phyloP scores from a whole-genome alignment of 2,113 vertebrate species.

The Rhadina sibilatrix region DNA sequence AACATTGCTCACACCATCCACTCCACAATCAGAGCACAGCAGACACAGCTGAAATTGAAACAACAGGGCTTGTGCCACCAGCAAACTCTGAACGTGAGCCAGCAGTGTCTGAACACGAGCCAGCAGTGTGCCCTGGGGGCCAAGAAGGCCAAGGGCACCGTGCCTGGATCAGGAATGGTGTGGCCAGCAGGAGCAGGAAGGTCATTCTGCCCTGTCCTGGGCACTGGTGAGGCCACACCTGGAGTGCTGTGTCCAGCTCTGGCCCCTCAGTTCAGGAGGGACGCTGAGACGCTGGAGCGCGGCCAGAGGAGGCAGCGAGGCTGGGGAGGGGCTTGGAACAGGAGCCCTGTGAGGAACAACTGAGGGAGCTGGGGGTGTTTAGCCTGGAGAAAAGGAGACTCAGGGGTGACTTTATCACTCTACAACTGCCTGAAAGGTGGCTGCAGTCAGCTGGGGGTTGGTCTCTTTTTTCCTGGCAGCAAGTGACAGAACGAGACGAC shows the following conservation, averaged over 20 bases:
- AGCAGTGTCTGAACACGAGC: not conserved
- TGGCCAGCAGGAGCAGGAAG: not conserved
- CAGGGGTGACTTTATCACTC: no score
- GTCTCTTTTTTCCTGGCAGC: not conserved
- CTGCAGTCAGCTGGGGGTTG: not conserved
- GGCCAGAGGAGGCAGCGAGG: no score
- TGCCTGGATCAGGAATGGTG: not conserved
- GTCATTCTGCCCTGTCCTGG: not conserved
- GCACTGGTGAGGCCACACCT: not conserved
- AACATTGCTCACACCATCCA: not conserved
- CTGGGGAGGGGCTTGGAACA: no score
- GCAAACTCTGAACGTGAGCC: not conserved
- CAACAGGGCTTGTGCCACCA: not conserved
- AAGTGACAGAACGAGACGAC: not conserved
- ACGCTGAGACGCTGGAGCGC: not conserved
- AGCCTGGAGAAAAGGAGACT: no score
- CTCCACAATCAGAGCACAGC: not conserved
- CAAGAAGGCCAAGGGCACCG: not conserved
- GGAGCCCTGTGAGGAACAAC: no score
- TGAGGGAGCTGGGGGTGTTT: no score
- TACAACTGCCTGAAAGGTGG: not conserved
- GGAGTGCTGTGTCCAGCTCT: not conserved
- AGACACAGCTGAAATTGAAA: fast-evolving
- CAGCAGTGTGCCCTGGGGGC: not conserved
- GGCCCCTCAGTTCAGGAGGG: not conserved